Conservation (phyloP, 2,888 invertebrate species). For the Lucinisca nassula region DNA sequence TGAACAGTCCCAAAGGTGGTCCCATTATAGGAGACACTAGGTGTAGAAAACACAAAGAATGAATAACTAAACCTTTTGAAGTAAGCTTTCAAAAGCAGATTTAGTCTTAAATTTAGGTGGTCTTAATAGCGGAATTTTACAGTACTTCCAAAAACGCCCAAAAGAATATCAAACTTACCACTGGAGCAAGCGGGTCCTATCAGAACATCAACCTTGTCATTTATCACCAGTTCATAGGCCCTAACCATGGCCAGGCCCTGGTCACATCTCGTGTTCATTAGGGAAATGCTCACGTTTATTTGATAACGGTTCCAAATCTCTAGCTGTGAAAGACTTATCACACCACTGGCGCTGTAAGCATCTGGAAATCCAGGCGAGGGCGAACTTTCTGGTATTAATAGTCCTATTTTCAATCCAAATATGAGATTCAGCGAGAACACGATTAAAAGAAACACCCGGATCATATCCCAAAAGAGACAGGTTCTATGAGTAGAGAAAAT, state of each 20-base stretch:
- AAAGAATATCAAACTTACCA: no score
- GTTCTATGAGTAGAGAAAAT: not conserved
- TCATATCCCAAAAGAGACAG: not conserved
- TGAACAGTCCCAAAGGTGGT: no score
- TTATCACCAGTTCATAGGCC: slow-evolving; percentile 51
- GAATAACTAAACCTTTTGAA: no score
- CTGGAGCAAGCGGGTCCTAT: slow-evolving; percentile 71
- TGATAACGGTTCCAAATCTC: slow-evolving; percentile 29
- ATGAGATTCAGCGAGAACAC: not conserved
- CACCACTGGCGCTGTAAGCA: slow-evolving; percentile 49
- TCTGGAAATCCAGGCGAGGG: slow-evolving; percentile 52
- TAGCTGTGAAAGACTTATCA: slow-evolving; percentile 47
- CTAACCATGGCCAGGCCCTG: slow-evolving; percentile 62
- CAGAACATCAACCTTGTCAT: slow-evolving; percentile 58
- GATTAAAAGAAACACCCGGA: not conserved
- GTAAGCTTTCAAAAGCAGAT: no score
- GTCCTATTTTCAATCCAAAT: slow-evolving; percentile 38
- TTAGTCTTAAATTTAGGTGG: no score
- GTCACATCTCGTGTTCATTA: slow-evolving; percentile 61
- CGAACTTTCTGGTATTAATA: slow-evolving; percentile 44
- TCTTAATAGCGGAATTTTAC: no score
- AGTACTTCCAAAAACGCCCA: no score
- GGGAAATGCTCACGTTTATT: slow-evolving; percentile 20
- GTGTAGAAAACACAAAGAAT: no score
- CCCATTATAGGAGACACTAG: no score